phyloP scores from a whole-genome alignment of 53 echinoderm and acorn worm species.

The Luidia sarsii region DNA sequence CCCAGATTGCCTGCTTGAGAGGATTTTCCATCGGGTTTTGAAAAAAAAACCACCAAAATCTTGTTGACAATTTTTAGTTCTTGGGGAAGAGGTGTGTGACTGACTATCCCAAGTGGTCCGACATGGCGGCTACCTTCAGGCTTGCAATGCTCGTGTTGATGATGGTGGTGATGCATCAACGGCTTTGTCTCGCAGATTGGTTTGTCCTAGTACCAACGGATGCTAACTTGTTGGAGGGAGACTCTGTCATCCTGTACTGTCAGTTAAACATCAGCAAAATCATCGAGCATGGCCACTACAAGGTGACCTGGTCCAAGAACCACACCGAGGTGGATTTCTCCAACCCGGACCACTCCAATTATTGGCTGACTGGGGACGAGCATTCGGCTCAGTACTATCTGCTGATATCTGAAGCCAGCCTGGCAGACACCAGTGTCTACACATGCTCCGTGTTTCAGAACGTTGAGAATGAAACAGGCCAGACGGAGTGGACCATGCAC shows the following conservation, averaged over 20 bases:
- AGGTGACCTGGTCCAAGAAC: constrained; percentile 48
- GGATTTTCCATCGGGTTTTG: no score
- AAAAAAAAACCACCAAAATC: no score
- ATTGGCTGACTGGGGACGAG: constrained; percentile 17
- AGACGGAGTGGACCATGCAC: constrained; percentile 5
- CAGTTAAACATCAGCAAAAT: constrained; percentile 15
- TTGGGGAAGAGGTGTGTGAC: background rate
- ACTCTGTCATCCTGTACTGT: constrained; percentile 36
- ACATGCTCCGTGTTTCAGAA: constrained; percentile 35
- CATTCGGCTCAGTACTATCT: constrained; percentile 38
- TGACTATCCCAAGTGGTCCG: background rate
- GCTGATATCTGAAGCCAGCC: constrained; percentile 22
- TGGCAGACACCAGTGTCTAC: constrained; percentile 15
- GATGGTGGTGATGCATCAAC: no score
- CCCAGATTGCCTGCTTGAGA: no score
- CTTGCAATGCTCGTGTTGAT: background rate
- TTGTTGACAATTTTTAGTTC: no score
- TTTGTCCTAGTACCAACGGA: constrained; percentile 1
- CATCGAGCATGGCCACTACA: constrained; percentile 11
- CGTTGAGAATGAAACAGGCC: background rate
- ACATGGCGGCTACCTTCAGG: background rate
- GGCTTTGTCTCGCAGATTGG: no score
- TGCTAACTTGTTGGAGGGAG: background rate
- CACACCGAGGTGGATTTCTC: constrained; percentile 3
- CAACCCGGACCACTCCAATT: constrained; percentile 11